phyloP scores from a whole-genome alignment of 2,888 invertebrate genomes.

The Dysmachus trigonus region DNA sequence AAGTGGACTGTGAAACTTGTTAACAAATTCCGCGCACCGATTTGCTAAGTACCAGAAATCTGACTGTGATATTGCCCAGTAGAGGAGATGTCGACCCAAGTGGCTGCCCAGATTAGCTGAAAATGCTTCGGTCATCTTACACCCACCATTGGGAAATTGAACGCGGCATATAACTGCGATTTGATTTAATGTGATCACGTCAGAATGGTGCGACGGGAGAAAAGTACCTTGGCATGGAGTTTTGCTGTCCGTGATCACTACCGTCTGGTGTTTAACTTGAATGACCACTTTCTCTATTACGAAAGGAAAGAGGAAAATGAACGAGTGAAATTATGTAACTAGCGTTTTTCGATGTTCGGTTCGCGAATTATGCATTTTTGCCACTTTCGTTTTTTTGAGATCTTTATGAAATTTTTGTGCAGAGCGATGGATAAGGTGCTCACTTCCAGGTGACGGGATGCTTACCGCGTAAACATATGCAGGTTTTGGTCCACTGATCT shows the following conservation, averaged over 20 bases:
- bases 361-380: slow-evolving; percentile 17
- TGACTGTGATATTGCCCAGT: slow-evolving; percentile 73
- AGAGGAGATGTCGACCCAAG: slow-evolving; percentile 68
- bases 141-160: slow-evolving; percentile 19
- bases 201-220: not conserved
- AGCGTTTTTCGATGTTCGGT: not conserved
- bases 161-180: not conserved
- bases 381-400: not conserved
- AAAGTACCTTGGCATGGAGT: not conserved
- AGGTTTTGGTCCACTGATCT: slow-evolving; percentile 15
- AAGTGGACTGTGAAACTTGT: slow-evolving; percentile 64
- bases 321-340: slow-evolving; percentile 9
- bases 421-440: not conserved
- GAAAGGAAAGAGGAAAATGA: slow-evolving; percentile 5
- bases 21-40: slow-evolving; percentile 69
- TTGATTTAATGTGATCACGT: not conserved
- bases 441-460: not conserved
- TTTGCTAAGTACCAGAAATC: slow-evolving; percentile 71
- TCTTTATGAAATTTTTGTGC: not conserved
- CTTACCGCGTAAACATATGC: not conserved
- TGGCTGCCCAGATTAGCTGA: slow-evolving; percentile 63
- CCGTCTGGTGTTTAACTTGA: not conserved
- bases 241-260: not conserved
- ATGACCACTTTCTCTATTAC: slow-evolving; percentile 32
- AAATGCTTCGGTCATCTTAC: slow-evolving; percentile 64